phyloP scores from a whole-genome alignment of 2,797 vertebrate species.

The Bryconaethiops microstoma region DNA sequence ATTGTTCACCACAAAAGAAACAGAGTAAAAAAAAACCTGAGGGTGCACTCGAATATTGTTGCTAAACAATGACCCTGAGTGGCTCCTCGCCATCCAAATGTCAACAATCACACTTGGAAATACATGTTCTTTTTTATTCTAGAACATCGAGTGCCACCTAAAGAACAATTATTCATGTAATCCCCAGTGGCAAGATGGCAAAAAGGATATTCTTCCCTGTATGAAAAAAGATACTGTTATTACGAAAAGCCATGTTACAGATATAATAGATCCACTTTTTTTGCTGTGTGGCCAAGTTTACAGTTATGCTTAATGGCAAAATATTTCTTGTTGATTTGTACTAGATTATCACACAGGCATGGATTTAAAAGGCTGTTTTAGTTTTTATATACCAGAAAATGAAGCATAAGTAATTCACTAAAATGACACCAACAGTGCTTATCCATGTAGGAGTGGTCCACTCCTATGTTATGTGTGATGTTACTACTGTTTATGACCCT shows the following conservation, averaged over 20 bases:
- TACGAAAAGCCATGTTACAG: constrained; percentile 62
- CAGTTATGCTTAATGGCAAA: constrained; percentile 39
- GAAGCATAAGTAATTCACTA: neutral
- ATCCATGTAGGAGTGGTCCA: constrained; percentile 10
- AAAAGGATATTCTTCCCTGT: constrained; percentile 60
- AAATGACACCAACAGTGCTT: constrained; percentile 23
- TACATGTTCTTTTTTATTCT: constrained; percentile 65
- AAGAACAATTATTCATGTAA: constrained; percentile 65
- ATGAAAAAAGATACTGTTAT: constrained; percentile 61
- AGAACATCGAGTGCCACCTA: constrained; percentile 61
- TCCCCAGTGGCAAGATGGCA: constrained; percentile 55
- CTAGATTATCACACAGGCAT: neutral
- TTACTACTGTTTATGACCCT: constrained; percentile 31
- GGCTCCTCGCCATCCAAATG: constrained; percentile 68
- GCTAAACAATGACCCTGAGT: constrained; percentile 65
- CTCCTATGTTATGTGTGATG: constrained; percentile 5
- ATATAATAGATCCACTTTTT: constrained; percentile 64
- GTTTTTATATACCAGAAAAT: neutral
- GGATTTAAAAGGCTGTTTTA: neutral
- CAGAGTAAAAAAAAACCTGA: constrained; percentile 46
- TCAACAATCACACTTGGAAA: constrained; percentile 68
- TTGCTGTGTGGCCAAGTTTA: constrained; percentile 55
- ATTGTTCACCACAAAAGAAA: constrained; percentile 59
- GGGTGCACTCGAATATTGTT: constrained; percentile 66
- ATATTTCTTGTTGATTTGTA: neutral